Evolutionary conservation across 1,140 invertebrate species (phyloP), one percentile per base, ranked within the genome.

Genomic region (Drosophila erecta): DNA sequence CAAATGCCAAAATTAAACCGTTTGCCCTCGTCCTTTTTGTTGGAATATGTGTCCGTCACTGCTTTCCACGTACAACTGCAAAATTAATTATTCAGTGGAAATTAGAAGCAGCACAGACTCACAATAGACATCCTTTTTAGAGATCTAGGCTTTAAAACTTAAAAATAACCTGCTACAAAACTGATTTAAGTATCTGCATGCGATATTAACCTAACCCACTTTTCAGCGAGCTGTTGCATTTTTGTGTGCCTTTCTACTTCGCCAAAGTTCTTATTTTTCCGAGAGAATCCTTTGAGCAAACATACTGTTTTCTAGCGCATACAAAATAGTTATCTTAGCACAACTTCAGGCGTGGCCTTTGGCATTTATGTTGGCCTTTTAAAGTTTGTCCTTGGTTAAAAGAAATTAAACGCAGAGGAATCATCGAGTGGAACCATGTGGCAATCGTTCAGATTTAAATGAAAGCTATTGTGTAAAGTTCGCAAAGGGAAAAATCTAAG

Each of bases 281-380:
- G 3, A n/a, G 6, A 0, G 14, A 27, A 47, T 47, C 7, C 22
- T 10, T n/a, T 53, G 1, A 37, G 27, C 12, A 20, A 35, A 17
- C n/a, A 20, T 17, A 30, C 14, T 51, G 2, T 35, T 60, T 38
- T 14, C 17, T 6, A 14, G 17, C 4, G 24, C 37, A 8, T 24
- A 44, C 8, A 24, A 49, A 24, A 46, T 41, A 35, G 33, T 51
- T 43, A n/a, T 8, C 20, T 4, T 46, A 43, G 10, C 27, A 51
- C 22, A 41, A 22, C 35, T 38, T 10, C 3, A 33, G 62, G 60
- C 62, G 15, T 50, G 43, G 49, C 30, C 64, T 44, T 51, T 67
- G 46, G n/a, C 49, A 51, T 67, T 67, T 51, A 43, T 37, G 64
- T 47, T 65, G 60, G 64, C 64, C 64, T 67, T 65, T 66, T 30